Conservation (phyloP, 2,797 vertebrate genomes). For the Rhynchotus rufescens region DNA sequence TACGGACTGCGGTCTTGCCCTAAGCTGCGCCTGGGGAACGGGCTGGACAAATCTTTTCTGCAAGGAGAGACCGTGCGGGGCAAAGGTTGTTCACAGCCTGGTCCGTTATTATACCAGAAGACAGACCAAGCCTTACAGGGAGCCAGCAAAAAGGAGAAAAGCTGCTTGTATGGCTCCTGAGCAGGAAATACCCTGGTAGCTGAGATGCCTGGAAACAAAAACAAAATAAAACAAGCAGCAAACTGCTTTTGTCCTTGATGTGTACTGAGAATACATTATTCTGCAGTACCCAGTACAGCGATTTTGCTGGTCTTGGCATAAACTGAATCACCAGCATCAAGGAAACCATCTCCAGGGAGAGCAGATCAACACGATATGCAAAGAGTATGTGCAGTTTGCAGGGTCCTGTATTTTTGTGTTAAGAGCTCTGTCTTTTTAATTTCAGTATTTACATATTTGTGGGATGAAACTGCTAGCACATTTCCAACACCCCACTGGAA, state of each 20-base stretch:
- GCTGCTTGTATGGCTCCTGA: neutral
- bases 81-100: neutral
- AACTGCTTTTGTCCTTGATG: neutral
- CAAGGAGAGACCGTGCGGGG: neutral
- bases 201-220: neutral
- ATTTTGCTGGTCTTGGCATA: neutral
- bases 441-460: neutral
- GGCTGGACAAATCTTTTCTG: neutral
- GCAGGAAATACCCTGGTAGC: neutral
- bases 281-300: neutral
- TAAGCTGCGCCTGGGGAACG: neutral
- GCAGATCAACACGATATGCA: neutral
- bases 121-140: neutral
- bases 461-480: neutral
- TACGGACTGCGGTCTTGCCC: neutral
- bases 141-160: neutral
- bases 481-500: neutral
- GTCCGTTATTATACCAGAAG: neutral
- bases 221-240: neutral
- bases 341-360: neutral
- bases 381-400: neutral
- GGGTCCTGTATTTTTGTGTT: neutral
- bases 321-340: neutral
- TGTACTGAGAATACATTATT: neutral
- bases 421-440: neutral